phyloP scores from a whole-genome alignment of 2,888 invertebrate species.

The Lasius fuliginosus region DNA sequence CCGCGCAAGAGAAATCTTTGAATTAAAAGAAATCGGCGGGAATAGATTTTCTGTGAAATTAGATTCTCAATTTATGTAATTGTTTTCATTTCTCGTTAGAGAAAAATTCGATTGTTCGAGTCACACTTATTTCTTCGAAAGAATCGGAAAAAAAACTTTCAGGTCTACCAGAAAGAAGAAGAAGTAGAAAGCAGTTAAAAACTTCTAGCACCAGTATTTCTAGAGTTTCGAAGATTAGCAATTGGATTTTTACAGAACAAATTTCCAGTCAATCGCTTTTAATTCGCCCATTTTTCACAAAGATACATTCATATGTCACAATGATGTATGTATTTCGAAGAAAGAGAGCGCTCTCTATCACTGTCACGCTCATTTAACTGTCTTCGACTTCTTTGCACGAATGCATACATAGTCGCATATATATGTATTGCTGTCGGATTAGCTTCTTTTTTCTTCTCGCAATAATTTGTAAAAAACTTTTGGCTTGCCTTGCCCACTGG shows the following conservation, averaged over 20 bases:
- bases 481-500: conserved; percentile 30
- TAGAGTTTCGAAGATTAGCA: not conserved
- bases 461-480: conserved; percentile 45
- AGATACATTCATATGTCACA: conserved; percentile 24
- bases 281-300: conserved; percentile 50
- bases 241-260: conserved; percentile 17
- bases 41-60: not conserved
- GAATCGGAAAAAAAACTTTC: not conserved
- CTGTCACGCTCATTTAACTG: conserved; percentile 17
- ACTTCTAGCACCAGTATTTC: not conserved
- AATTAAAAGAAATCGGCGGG: conserved; percentile 45
- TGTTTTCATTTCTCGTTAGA: not conserved
- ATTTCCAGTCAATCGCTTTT: conserved; percentile 36
- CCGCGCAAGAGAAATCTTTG: not conserved
- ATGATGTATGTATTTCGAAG: conserved; percentile 8
- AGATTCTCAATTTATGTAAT: not conserved
- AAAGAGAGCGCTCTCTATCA: conserved; percentile 21
- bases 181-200: not conserved
- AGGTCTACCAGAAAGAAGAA: not conserved
- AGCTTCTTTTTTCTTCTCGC: not conserved
- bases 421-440: conserved; percentile 38
- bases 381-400: conserved; percentile 18
- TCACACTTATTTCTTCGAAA: not conserved
- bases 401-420: conserved; percentile 28
- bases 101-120: conserved; percentile 1